A percentile compares a stretch with the other conserved stretches of the same genome.
phyloP scores from a whole-genome alignment of 2,113 vertebrate species.

The Phrynocephalus versicolor region DNA sequence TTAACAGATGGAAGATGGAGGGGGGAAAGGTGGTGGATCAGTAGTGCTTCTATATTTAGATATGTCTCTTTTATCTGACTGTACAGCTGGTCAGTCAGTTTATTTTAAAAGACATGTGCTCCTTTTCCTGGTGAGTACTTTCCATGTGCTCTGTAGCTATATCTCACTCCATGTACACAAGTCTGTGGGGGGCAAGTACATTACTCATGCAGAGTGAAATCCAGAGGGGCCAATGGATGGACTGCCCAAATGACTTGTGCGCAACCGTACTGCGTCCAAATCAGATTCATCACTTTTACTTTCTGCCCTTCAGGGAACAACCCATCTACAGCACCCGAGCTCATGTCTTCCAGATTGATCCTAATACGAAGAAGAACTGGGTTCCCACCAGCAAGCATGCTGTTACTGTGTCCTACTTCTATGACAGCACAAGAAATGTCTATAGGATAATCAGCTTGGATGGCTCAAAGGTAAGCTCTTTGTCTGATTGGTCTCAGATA shows the following conservation, averaged over 20 bases:
- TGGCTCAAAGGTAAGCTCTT: slow-evolving; percentile 90
- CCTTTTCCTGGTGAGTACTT: background rate
- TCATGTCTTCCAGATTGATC: slow-evolving; percentile 99
- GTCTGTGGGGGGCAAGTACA: background rate
- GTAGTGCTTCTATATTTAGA: slow-evolving; percentile 16
- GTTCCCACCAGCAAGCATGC: slow-evolving; percentile 98
- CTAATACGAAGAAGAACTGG: slow-evolving; percentile 99
- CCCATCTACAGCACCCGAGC: slow-evolving; percentile 98
- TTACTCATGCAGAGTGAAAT: slow-evolving; percentile 66
- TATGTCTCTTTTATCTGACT: slow-evolving; percentile 31
- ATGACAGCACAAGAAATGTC: slow-evolving; percentile 97
- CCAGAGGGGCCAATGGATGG: slow-evolving; percentile 53
- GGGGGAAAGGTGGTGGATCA: background rate
- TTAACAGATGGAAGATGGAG: background rate
- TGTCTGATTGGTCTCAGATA: background rate
- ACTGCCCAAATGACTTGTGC: slow-evolving; percentile 57
- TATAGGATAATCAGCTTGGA: slow-evolving; percentile 99
- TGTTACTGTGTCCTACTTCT: slow-evolving; percentile 98
- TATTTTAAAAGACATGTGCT: slow-evolving; percentile 12
- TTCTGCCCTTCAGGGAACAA: slow-evolving; percentile 89
- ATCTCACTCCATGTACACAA: background rate
- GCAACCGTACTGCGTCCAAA: slow-evolving; percentile 70
- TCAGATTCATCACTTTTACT: slow-evolving; percentile 79
- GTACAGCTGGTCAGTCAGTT: slow-evolving; percentile 18
- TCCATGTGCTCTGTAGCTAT: background rate